These are phyloP conservation scores for Natrix natrix DNA, from an alignment of 2,797 vertebrate genomes.

Conservation along the genomic window DNA sequence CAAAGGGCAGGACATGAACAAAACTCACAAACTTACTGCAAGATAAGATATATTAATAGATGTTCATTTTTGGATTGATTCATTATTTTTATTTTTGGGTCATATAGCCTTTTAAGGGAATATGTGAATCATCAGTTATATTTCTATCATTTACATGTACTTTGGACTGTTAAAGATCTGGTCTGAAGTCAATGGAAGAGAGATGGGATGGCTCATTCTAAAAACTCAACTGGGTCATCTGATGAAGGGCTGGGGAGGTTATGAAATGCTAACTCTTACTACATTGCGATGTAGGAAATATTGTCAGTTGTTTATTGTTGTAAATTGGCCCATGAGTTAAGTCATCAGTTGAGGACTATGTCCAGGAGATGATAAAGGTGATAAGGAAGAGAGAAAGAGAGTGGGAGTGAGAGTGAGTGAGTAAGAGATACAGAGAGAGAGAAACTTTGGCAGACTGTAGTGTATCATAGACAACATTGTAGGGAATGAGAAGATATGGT, in stretches of 20 bases:
- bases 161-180: neutral
- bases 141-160: neutral
- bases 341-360: neutral
- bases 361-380: neutral
- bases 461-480: neutral
- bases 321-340: neutral
- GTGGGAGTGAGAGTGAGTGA: too few relatives aligned
- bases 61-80: neutral
- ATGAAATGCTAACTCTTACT: neutral
- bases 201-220: neutral
- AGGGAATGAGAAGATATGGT: neutral
- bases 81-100: neutral
- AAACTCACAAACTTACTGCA: neutral
- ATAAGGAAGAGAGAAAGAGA: neutral
- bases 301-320: neutral
- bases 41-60: neutral
- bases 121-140: neutral
- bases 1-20: neutral
- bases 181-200: neutral
- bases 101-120: neutral
- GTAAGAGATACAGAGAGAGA: too few relatives aligned
- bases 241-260: neutral
- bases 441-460: neutral
- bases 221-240: neutral
- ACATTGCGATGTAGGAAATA: neutral